phyloP scores from a whole-genome alignment of 2,113 vertebrate genomes.

The Coptodon bakossiorum region DNA sequence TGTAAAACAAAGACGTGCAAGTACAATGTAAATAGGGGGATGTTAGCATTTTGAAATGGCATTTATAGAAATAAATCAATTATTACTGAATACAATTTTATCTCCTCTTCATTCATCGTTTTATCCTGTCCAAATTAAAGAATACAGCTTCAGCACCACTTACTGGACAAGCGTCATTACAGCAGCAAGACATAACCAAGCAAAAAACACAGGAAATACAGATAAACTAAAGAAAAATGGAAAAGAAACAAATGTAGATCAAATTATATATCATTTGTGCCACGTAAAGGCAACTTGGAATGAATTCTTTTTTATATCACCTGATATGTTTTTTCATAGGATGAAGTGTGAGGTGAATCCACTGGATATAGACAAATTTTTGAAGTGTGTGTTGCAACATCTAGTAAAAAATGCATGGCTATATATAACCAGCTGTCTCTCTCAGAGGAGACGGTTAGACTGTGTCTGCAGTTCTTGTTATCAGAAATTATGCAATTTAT shows the following conservation, averaged over 20 bases:
- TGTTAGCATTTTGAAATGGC: neutral
- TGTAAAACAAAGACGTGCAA: neutral
- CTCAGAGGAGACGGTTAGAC: neutral
- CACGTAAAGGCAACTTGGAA: neutral
- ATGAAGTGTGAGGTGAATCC: neutral
- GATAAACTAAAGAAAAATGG: neutral
- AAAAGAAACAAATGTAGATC: neutral
- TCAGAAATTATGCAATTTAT: neutral
- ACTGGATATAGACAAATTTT: neutral
- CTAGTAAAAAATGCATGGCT: neutral
- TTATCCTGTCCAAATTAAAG: neutral
- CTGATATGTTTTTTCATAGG: neutral
- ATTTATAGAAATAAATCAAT: neutral
- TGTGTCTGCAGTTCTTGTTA: neutral
- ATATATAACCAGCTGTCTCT: neutral
- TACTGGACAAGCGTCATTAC: slow-evolving; percentile 11
- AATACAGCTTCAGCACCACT: slow-evolving; percentile 4
- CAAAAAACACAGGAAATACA: neutral
- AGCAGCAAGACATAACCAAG: neutral
- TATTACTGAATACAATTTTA: neutral
- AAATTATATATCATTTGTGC: neutral
- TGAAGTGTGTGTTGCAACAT: neutral
- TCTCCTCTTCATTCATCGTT: neutral
- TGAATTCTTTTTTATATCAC: neutral
- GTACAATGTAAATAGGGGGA: neutral